Percentiles rank a stretch among this genome's conserved stretches.
phyloP scores from a whole-genome alignment of 2,888 invertebrate genomes.

The Drosophila birchii region DNA sequence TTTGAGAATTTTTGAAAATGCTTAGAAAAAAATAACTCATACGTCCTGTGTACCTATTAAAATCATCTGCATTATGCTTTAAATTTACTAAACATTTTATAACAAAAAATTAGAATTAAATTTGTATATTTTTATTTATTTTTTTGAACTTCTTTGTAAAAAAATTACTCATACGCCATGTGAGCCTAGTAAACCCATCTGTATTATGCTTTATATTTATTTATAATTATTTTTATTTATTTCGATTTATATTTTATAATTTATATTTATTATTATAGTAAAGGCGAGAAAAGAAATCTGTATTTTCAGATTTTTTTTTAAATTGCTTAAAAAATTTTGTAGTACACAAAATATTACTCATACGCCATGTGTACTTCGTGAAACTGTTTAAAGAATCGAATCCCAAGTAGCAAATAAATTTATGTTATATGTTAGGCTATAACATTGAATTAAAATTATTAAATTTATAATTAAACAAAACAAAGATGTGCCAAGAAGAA shows the following conservation, averaged over 20 bases:
- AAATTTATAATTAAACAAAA: not conserved
- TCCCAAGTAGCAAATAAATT: not conserved
- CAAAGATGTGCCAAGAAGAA: not conserved
- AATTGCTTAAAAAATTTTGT: not conserved
- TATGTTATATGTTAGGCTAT: not conserved
- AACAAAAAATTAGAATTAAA: no score
- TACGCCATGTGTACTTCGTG: conserved; percentile 1
- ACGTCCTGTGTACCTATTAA: not conserved
- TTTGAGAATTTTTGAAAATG: not conserved
- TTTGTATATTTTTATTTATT: not conserved
- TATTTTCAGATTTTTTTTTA: not conserved
- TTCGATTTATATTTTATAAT: no score
- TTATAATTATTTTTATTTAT: no score
- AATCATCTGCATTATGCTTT: no score
- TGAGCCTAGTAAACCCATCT: not conserved
- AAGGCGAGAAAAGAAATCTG: not conserved
- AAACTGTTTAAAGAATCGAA: not conserved
- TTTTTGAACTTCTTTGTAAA: no score
- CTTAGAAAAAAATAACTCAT: not conserved
- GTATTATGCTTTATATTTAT: no score
- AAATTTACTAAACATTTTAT: not conserved
- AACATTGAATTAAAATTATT: not conserved
- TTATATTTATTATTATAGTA: no score
- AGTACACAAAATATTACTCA: conserved; percentile 4
- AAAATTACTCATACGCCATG: conserved; percentile 14